These are phyloP conservation scores for Melopsittacus undulatus DNA, from an alignment of 2,797 vertebrate genomes.

Conservation along the genomic window DNA sequence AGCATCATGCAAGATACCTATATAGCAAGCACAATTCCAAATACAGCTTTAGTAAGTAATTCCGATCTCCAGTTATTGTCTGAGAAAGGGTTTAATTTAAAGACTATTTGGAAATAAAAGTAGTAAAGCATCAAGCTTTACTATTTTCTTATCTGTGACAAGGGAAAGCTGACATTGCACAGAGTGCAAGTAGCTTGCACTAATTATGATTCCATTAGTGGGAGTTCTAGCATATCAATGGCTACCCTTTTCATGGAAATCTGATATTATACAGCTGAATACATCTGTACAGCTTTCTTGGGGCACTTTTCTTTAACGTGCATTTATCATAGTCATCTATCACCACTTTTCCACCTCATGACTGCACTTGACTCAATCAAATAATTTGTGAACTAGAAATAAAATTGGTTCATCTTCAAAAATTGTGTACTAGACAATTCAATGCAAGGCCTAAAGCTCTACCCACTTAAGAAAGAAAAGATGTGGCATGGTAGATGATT, in stretches of 20 bases:
- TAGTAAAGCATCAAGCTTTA: not conserved
- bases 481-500: not conserved
- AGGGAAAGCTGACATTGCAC: not conserved
- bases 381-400: slow-evolving; percentile 46
- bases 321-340: slow-evolving; percentile 29
- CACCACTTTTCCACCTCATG: slow-evolving; percentile 37
- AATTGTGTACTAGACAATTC: not conserved
- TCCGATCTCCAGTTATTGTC: not conserved
- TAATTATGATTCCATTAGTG: slow-evolving; percentile 22
- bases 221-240: not conserved
- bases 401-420: slow-evolving; percentile 16
- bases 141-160: not conserved
- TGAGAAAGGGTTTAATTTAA: not conserved
- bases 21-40: not conserved
- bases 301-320: slow-evolving; percentile 41
- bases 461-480: not conserved
- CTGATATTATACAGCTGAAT: slow-evolving; percentile 25
- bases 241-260: not conserved
- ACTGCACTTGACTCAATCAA: slow-evolving; percentile 31
- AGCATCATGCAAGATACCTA: not conserved
- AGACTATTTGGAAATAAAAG: not conserved
- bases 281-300: slow-evolving; percentile 31
- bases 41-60: not conserved
- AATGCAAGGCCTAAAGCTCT: not conserved
- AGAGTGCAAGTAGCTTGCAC: not conserved